Evolutionary conservation across 2,888 invertebrate genomes (phyloP), one percentile per base, ranked within the genome.

Genomic region (Apamea crenata): DNA sequence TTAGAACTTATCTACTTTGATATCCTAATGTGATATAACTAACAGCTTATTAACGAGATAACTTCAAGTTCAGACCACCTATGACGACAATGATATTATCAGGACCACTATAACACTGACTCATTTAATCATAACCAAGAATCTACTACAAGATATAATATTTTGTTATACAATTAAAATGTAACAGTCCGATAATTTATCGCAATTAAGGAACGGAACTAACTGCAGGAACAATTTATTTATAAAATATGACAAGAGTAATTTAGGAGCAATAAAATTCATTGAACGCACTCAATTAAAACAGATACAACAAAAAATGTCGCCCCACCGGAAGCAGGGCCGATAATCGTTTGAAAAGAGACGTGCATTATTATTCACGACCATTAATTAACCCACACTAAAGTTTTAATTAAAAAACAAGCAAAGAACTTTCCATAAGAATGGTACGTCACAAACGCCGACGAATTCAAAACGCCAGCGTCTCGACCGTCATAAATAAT

Each of bases 401-500:
- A 96, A 95, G 94, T 96, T 96, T 96, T 96, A 96, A 96, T 96
- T 96, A 96, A 96, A 96, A 96, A 95, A 95, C 94, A 89, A 84
- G 87, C 86, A 81, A 87, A 82, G 87, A 94, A 95, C 93, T 95
- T 93, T 93, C 94, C 94, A 95, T 94, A 96, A 96, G 96, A 96
- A 96, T 94, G 93, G 94, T 92, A 93, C 93, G 94, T 93, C 93
- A 94, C 94, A 93, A 93, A 92, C 94, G 94, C 94, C 95, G 95
- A 95, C 95, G 95, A 95, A 94, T 95, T 94, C 95, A 94, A 94
- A 95, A 95, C 96, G 95, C 94, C 92, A 94, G 94, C 95, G 96
- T 96, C 96, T 96, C 95, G 93, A 95, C 95, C 95, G 95, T 95
- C 95, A 97, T 97, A 97, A 97, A 97, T 96, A 96, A 96, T 96